Evolutionary conservation across 1,140 invertebrate species (phyloP).

Genomic region (Drosophila nikananu): DNA sequence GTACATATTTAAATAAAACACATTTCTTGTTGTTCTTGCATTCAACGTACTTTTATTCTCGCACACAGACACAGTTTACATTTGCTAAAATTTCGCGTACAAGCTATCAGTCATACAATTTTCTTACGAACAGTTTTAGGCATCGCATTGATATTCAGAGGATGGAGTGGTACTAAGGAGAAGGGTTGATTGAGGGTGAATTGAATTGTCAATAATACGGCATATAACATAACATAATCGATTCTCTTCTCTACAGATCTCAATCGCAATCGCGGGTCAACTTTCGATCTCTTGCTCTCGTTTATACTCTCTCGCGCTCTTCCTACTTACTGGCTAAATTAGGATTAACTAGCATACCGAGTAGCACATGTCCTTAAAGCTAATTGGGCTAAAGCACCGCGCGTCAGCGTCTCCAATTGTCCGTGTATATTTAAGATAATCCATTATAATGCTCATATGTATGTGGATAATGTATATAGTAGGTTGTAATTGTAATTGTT

Average conservation of each 20-base stretch:
- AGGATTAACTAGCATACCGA: slow-evolving; percentile 54
- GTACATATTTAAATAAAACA: slow-evolving; percentile 54
- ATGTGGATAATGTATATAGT: slow-evolving; percentile 34
- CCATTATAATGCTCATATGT: slow-evolving; percentile 40
- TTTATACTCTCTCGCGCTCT: slow-evolving; percentile 27
- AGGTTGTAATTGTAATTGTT: slow-evolving; percentile 16
- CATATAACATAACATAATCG: slow-evolving; percentile 21
- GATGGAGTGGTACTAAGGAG: not conserved
- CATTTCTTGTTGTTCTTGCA: slow-evolving; percentile 54
- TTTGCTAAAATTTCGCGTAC: slow-evolving; percentile 76
- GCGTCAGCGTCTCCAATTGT: slow-evolving; percentile 70
- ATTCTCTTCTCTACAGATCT: slow-evolving; percentile 17
- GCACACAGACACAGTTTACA: slow-evolving; percentile 78
- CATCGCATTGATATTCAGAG: slow-evolving; percentile 56
- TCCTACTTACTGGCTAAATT: slow-evolving; percentile 36
- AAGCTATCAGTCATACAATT: slow-evolving; percentile 84
- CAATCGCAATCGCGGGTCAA: slow-evolving; percentile 23
- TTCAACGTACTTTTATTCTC: slow-evolving; percentile 80
- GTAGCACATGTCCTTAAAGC: slow-evolving; percentile 45
- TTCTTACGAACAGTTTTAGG: slow-evolving; percentile 60
- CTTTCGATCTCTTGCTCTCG: slow-evolving; percentile 32
- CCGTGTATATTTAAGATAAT: slow-evolving; percentile 50
- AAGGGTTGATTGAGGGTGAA: not conserved
- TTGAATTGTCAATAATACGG: slow-evolving; percentile 23
- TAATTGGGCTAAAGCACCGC: slow-evolving; percentile 72